Base-by-base conservation (phyloP, 2,888 invertebrate genomes). In the Euzophera pinguis region DNA sequence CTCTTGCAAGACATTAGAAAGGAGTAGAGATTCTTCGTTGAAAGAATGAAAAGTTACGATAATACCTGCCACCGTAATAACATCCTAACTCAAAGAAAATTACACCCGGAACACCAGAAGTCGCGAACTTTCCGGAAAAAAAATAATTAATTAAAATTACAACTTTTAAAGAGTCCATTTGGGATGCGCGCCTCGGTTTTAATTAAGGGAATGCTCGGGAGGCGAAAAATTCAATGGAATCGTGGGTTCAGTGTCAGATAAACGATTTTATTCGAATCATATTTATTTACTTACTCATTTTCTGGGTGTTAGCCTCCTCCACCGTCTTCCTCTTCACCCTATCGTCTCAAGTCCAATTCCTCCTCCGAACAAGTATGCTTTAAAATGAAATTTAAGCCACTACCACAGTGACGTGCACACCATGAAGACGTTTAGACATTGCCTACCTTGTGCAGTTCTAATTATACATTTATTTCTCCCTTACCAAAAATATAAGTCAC, bases 111-210 rank as follows among this genome's bases (percentile, higher is more conserved):
- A 32, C 45, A 34, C 34, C 32, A 41, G 32, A 41, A 29, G 37
- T 52, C 45, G 14, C 32, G 12, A 39, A 39, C 22, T 27, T 29
- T 27, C 32, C n/a, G 32, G 27, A 22, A 29, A 35, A 38, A 48
- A 53, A 48, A 50, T 50, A 53, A 53, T 48, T 52, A 39, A 52
- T 52, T 51, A 47, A 50, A 52, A 52, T 55, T 42, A 55, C 49
- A 50, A 50, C 42, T 55, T 53, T 54, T 50, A 55, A 55, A 55
- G 42, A 55, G 53, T 53, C 53, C 53, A 53, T 53, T 55, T 52
- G 47, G 47, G 47, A 34, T 50, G 47, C 41, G 49, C 41, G 27
- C 41, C 49, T 16, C 49, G 49, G 35, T 50, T 55, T 53, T 53
- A 55, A 55, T 55, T 53, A 55, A 55, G 50, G 41, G 42, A 51